Evolutionary conservation across 1,140 invertebrate species (phyloP).

Genomic region (Triops cancriformis): DNA sequence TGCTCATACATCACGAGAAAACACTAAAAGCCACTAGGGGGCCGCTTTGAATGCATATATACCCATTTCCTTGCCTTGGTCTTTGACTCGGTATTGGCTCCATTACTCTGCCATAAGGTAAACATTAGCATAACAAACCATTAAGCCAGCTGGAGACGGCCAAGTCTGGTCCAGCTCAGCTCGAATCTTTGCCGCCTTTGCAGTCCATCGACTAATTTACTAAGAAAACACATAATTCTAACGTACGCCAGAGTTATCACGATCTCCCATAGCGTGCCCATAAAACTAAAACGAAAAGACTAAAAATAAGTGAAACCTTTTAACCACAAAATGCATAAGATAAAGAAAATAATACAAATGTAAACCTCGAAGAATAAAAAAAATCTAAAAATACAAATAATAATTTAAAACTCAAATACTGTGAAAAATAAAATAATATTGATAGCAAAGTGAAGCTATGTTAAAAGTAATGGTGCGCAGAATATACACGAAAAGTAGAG

Average conservation of each 20-base stretch:
- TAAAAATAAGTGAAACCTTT: not conserved
- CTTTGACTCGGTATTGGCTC: not conserved
- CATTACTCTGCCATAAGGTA: not conserved
- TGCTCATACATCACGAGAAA: not conserved
- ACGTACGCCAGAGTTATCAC: not conserved
- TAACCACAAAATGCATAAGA: no score
- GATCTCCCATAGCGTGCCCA: no score
- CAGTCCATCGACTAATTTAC: not conserved
- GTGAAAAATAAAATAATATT: no score
- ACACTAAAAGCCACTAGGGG: not conserved
- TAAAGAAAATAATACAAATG: no score
- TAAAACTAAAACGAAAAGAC: not conserved
- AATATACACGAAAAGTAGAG: no score
- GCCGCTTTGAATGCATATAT: not conserved
- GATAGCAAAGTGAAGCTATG: no score
- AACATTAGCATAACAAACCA: constrained; percentile 6
- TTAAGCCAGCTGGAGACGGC: not conserved
- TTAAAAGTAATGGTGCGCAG: no score
- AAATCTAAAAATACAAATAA: no score
- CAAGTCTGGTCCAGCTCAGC: not conserved
- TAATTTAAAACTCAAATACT: no score
- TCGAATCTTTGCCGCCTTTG: not conserved
- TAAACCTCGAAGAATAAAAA: no score
- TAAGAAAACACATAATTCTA: not conserved
- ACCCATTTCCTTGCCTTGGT: not conserved